phyloP scores from a whole-genome alignment of 1,140 invertebrate genomes.

The Drosophila sproati region DNA sequence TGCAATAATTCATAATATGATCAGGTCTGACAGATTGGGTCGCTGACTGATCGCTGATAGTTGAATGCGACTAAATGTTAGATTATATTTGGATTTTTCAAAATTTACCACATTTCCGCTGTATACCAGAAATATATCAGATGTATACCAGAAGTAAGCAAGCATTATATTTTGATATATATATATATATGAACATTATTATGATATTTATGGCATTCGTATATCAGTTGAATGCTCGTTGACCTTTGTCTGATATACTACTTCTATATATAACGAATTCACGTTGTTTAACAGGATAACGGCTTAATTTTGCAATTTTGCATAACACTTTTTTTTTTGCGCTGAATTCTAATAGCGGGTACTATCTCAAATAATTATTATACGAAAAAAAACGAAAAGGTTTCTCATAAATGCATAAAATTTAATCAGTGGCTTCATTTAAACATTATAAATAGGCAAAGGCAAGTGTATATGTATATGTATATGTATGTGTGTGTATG shows the following conservation, averaged over 20 bases:
- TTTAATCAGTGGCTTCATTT: slow-evolving; percentile 74
- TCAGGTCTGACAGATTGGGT: slow-evolving; percentile 55
- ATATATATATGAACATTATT: too few relatives aligned
- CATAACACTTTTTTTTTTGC: slow-evolving; percentile 14
- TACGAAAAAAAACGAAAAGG: slow-evolving; percentile 9
- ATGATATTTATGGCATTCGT: not conserved
- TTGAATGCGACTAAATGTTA: slow-evolving; percentile 21
- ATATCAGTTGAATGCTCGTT: not conserved
- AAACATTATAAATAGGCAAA: slow-evolving; percentile 44
- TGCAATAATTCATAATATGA: slow-evolving; percentile 66
- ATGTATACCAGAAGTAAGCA: not conserved
- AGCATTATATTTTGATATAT: too few relatives aligned
- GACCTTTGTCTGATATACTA: not conserved
- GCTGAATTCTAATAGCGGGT: not conserved
- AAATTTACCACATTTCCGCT: not conserved
- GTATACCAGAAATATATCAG: slow-evolving; percentile 1
- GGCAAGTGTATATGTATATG: slow-evolving; percentile 1
- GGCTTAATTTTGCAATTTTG: too few relatives aligned
- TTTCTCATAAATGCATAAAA: slow-evolving; percentile 51
- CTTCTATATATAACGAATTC: too few relatives aligned
- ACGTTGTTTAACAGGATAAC: too few relatives aligned
- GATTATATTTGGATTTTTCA: slow-evolving; percentile 1
- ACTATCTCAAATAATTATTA: slow-evolving; percentile 10
- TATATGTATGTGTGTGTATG: slow-evolving; percentile 1
- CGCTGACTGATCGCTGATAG: slow-evolving; percentile 19